Percentiles rank a stretch among this genome's conserved stretches.
These are phyloP conservation scores for Hylaeus volcanicus DNA, from an alignment of 1,140 invertebrate genomes.

Conservation along the genomic window DNA sequence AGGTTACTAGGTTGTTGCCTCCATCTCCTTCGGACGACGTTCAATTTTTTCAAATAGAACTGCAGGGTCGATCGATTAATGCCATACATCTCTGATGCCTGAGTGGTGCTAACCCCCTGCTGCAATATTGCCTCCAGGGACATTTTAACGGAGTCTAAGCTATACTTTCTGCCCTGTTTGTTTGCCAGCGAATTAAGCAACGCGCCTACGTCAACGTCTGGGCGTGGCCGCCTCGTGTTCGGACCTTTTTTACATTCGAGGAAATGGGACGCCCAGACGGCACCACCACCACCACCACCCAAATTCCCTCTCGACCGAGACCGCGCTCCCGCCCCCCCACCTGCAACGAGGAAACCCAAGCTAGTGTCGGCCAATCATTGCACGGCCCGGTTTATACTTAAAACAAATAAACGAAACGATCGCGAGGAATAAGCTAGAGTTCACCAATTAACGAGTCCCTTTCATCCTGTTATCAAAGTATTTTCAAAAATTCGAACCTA, in stretches of 20 bases:
- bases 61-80: conserved; percentile 83
- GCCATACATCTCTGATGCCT: conserved; percentile 80
- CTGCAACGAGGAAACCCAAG: conserved; percentile 80
- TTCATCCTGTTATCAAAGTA: conserved; percentile 1
- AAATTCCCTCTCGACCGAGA: conserved; percentile 72
- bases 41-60: conserved; percentile 83
- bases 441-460: conserved; percentile 32
- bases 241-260: conserved; percentile 75
- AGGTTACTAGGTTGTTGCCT: conserved; percentile 64
- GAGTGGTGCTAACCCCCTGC: conserved; percentile 81
- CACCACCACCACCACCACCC: conserved; percentile 55
- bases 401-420: conserved; percentile 64
- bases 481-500: not conserved
- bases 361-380: conserved; percentile 75
- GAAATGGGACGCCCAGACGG: conserved; percentile 76
- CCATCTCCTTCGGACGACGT: conserved; percentile 78
- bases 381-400: conserved; percentile 65
- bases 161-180: conserved; percentile 81
- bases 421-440: conserved; percentile 31
- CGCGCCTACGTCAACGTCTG: conserved; percentile 76
- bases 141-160: conserved; percentile 79
- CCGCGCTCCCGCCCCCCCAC: conserved; percentile 77
- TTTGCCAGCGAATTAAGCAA: conserved; percentile 78
- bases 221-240: conserved; percentile 68
- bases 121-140: conserved; percentile 82